Evolutionary conservation across 2,888 invertebrate species (phyloP), one percentile per base, ranked within the genome.

Genomic region (Himalopsyche kuldschensis): DNA sequence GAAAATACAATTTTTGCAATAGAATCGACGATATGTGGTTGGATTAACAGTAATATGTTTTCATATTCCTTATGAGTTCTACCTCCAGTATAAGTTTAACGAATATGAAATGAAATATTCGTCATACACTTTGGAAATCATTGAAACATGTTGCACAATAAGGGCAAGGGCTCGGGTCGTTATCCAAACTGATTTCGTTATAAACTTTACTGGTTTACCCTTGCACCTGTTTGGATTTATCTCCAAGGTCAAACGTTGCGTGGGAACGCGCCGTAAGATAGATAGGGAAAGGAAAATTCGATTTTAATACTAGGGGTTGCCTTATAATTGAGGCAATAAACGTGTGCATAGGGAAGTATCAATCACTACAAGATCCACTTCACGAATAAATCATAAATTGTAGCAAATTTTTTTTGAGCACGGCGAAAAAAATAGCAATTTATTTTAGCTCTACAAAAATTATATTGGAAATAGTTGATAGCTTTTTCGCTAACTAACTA

Each of bases 151-250:
- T 27, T 69, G 27, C 27, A 69, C 27, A 24, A 20, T 30, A 47
- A 46, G 47, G 30, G 47, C 55, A 41, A 76, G 30, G 20, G 41
- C 31, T n/a, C 24, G 79, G 82, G 76, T 80, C 35, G 41, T 48
- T 79, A 82, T 80, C 76, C 81, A 78, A 82, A 79, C 80, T 85
- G 84, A 85, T 85, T 85, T 85, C 79, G 75, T 84, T 77, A 78
- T 79, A 80, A 84, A 84, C 77, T 82, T 69, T 69, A 69, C 69
- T 81, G 32, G 75, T 76, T 48, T 81, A 81, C 84, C 85, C 85
- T 84, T 81, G 79, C 85, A 85, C 85, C 85, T 85, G 85, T 85
- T 85, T 75, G 80, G 79, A 82, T 82, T 85, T 69, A 46, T 78
- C 15, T 75, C 81, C 85, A 85, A 85, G 85, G 85, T 82, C 84